Base-by-base conservation (phyloP, 2,113 vertebrate species). In the Gymnogyps californianus region DNA sequence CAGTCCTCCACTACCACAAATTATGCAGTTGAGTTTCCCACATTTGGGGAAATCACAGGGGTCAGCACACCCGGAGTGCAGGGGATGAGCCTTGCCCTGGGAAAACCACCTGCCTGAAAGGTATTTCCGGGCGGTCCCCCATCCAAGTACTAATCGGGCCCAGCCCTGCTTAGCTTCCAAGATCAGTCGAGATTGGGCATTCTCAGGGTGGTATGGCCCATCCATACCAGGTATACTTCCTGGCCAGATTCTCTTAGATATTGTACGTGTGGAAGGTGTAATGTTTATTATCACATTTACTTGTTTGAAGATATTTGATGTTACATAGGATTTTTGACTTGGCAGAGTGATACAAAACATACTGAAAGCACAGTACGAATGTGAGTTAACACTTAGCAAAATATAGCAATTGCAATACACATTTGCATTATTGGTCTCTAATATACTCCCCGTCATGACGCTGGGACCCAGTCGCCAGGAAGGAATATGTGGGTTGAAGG, bases 381-480 rank as follows among this genome's bases (percentile, higher is more conserved):
- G 0, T 57, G 49, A 58, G 10, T 54, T 89, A 62, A 76, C 29
- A 18, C 1, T 54, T 78, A 24, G 16, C 47, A 79, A 79, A 82
- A 78, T 47, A 11, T 0, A 52, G 51, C 26, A 85, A 5, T 62
- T 86, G 10, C 46, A 83, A 13, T 72, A 46, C 15, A 31, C 13
- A 16, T 72, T 51, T 69, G 36, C 20, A 26, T 54, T 42, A 19
- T n/a, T 40, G 21, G 44, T 65, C 66, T 52, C 32, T 58, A 46
- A 24, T 54, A 16, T 12, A 34, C 31, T 59, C 14, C 20, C 25
- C 1, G 0, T 64, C 42, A 22, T 4, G 29, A 31, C 1, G 4
- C 34, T 65, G 58, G 36, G 34, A 51, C 7, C 54, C 7, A 15
- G 9, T 82, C 4, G 2, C 20, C 4, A 3, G 46, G 22, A 47